Conservation (phyloP, 2,888 invertebrate species). For the Drosophila gaucha region DNA sequence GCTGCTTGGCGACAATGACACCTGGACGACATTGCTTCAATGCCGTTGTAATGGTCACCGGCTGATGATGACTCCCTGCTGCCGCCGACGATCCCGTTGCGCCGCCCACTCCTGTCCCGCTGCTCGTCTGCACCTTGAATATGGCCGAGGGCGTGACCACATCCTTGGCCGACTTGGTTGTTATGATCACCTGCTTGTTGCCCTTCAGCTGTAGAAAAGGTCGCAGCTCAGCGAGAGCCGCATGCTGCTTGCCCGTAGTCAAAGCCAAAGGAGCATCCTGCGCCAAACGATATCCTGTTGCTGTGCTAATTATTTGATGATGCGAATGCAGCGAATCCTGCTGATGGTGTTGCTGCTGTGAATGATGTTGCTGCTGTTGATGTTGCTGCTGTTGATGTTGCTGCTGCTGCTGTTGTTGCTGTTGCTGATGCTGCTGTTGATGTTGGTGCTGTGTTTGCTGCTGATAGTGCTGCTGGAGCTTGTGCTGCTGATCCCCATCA, state of each 20-base stretch:
- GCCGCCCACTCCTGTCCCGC: slow-evolving; percentile 7
- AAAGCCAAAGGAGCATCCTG: slow-evolving; percentile 84
- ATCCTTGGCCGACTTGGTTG: slow-evolving; percentile 72
- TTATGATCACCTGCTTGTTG: slow-evolving; percentile 82
- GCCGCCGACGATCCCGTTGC: slow-evolving; percentile 1
- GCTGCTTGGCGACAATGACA: slow-evolving; percentile 95
- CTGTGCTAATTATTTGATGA: slow-evolving; percentile 45
- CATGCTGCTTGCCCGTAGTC: slow-evolving; percentile 83
- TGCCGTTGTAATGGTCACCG: slow-evolving; percentile 81
- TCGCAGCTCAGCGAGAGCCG: slow-evolving; percentile 87
- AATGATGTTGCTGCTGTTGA: slow-evolving; percentile 69
- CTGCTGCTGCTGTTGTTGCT: slow-evolving; percentile 37
- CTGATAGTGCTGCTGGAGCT: slow-evolving; percentile 69
- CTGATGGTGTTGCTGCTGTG: slow-evolving; percentile 49
- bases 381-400: slow-evolving; percentile 16
- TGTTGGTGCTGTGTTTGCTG: slow-evolving; percentile 75
- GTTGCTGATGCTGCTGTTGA: slow-evolving; percentile 55
- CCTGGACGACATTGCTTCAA: slow-evolving; percentile 92
- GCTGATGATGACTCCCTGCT: slow-evolving; percentile 47
- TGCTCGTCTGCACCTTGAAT: slow-evolving; percentile 16
- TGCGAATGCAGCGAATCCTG: slow-evolving; percentile 36
- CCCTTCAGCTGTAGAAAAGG: slow-evolving; percentile 88
- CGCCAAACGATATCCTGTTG: slow-evolving; percentile 52
- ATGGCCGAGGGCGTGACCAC: slow-evolving; percentile 33
- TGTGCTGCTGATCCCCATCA: slow-evolving; percentile 86